phyloP scores from a whole-genome alignment of 2,113 vertebrate species.

The Bos javanicus region DNA sequence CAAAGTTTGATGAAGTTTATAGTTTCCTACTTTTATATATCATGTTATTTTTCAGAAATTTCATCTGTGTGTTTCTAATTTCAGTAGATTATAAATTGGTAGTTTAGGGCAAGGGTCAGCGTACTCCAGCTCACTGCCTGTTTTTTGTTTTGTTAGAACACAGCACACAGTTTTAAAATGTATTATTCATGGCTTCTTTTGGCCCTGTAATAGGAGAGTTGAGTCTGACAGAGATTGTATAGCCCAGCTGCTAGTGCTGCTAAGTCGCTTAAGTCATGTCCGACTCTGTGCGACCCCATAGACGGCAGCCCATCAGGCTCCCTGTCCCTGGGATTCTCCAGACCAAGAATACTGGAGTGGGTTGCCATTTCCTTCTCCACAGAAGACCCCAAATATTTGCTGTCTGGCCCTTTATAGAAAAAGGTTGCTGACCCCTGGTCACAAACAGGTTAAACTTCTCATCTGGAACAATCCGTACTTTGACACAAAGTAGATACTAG shows the following conservation, averaged over 20 bases:
- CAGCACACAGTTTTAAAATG: background rate
- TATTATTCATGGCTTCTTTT: background rate
- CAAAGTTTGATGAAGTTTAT: background rate
- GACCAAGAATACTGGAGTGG: no score
- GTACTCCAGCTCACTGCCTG: background rate
- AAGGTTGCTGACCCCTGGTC: background rate
- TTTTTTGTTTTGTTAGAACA: conserved; percentile 31
- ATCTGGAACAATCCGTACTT: background rate
- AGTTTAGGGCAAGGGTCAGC: background rate
- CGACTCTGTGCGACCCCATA: no score
- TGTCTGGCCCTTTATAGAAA: background rate
- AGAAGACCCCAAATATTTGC: conserved; percentile 1
- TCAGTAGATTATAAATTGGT: background rate
- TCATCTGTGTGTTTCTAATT: background rate
- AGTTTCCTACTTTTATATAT: background rate
- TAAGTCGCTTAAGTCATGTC: no score
- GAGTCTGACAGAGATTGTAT: background rate
- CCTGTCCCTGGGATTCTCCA: no score
- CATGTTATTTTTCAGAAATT: conserved; percentile 13
- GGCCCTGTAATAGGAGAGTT: background rate
- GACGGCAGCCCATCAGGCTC: no score
- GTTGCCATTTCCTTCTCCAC: no score
- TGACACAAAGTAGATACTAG: background rate
- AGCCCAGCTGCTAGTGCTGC: background rate
- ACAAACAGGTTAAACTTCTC: background rate